phyloP scores from a whole-genome alignment of 2,113 vertebrate genomes.

The Eonycteris spelaea region DNA sequence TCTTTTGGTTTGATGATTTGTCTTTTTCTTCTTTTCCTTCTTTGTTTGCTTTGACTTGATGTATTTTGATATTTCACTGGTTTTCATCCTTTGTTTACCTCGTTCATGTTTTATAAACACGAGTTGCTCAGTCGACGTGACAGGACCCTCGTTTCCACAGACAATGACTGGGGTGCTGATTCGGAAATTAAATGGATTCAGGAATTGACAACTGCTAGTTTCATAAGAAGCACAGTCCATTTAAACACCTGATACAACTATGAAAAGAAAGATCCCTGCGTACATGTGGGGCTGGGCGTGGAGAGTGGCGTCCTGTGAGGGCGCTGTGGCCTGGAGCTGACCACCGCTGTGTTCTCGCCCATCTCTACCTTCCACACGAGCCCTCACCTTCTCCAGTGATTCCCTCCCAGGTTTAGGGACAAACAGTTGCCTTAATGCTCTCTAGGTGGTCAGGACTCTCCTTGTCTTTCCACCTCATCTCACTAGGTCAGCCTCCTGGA shows the following conservation, averaged over 20 bases:
- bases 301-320: fast-evolving
- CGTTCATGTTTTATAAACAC: neutral
- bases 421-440: no score
- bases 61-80: neutral
- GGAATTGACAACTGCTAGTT: neutral
- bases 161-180: neutral
- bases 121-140: neutral
- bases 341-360: fast-evolving
- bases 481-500: neutral
- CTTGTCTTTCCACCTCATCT: neutral
- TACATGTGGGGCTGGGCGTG: fast-evolving
- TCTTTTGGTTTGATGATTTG: neutral
- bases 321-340: fast-evolving
- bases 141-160: neutral
- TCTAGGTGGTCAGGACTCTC: neutral
- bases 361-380: fast-evolving
- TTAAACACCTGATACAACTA: neutral
- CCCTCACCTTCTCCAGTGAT: neutral
- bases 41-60: neutral
- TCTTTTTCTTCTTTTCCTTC: neutral
- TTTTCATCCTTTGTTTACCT: neutral
- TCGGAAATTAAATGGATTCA: neutral
- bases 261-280: no score
- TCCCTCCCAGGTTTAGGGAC: neutral
- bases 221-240: neutral